Base-by-base conservation (phyloP, 1,140 invertebrate genomes). In the Pantala flavescens region DNA sequence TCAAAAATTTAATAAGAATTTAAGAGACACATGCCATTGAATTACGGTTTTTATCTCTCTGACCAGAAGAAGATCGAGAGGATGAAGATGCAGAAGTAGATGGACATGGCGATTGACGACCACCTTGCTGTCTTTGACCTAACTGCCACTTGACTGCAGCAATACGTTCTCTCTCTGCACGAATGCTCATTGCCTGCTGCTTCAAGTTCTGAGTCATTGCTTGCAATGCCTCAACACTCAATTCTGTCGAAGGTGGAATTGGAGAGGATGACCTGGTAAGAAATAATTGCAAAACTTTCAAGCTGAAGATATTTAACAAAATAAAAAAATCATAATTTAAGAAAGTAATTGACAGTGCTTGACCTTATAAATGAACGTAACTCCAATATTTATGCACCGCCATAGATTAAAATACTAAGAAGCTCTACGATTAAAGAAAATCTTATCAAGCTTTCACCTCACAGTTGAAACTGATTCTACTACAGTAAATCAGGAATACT, bases 141-240 rank as follows among this genome's bases (percentile, higher is more conserved):
- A 76, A 11, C 72, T 76, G 72, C 28, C 73, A 42, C 21, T 63
- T 63, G 7, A 73, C 75, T 24, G 71, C 43, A 16, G 71, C 71
- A 43, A 76, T 70, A 74, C 75, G 21, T 49, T 76, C 75, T 23
- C 73, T 23, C 74, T 76, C 75, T 23, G 73, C 73, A 23, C 71
- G 70, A 9, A 76, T 28, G n/a, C 43, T 55, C 43, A 55, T 42
- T 21, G 75, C 74, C 36, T 76, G 75, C 24, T 70, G 21, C 19
- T 72, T 49, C 70, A 76, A 63, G 19, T 76, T 73, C 24, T 36
- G 75, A 19, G 75, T 74, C 73, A 76, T 76, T 19, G 73, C 73
- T 24, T 76, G 75, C 10, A 76, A 43, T 24, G 73, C 43, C 28
- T 76, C 75, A 12, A 76, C 11, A 1, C 73, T 76, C 14, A 76